A percentile compares a stretch with the other conserved stretches of the same genome.
Conservation (phyloP, 1,140 invertebrate species). For the Halesus radiatus region DNA sequence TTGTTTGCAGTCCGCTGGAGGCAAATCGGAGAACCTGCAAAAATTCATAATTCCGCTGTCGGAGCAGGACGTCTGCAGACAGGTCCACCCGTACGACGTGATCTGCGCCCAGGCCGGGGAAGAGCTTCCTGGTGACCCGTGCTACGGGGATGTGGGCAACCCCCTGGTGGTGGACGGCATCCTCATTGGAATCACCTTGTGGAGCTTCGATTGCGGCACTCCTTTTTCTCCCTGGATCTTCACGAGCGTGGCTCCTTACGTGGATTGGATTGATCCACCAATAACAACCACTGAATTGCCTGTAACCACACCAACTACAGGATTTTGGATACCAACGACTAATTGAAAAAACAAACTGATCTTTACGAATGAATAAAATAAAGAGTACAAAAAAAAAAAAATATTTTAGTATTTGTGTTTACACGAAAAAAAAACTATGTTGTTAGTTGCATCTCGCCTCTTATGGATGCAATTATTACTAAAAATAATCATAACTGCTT, state of each 20-base stretch:
- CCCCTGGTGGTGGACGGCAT: conserved; percentile 58
- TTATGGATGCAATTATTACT: too few relatives aligned
- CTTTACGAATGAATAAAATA: too few relatives aligned
- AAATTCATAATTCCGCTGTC: background rate
- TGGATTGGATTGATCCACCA: conserved; percentile 57
- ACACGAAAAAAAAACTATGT: too few relatives aligned
- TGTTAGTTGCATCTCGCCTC: too few relatives aligned
- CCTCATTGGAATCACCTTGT: conserved; percentile 68
- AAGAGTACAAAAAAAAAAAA: too few relatives aligned
- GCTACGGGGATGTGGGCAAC: conserved; percentile 67
- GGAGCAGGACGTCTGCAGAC: background rate
- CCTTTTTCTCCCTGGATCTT: conserved; percentile 70
- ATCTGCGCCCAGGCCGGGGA: conserved; percentile 60
- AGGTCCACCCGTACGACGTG: background rate
- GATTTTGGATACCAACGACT: too few relatives aligned
- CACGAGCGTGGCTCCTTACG: conserved; percentile 62
- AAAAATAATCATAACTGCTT: too few relatives aligned
- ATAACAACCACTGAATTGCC: too few relatives aligned
- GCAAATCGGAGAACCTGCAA: background rate
- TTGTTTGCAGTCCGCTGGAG: background rate
- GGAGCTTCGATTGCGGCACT: conserved; percentile 67
- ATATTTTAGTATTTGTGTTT: too few relatives aligned
- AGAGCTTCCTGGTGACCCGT: conserved; percentile 53
- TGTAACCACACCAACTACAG: too few relatives aligned
- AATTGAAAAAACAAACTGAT: too few relatives aligned